Evolutionary conservation across 1,140 invertebrate species (phyloP), one percentile per base, ranked within the genome.

Genomic region (Oreohelix idahoensis): DNA sequence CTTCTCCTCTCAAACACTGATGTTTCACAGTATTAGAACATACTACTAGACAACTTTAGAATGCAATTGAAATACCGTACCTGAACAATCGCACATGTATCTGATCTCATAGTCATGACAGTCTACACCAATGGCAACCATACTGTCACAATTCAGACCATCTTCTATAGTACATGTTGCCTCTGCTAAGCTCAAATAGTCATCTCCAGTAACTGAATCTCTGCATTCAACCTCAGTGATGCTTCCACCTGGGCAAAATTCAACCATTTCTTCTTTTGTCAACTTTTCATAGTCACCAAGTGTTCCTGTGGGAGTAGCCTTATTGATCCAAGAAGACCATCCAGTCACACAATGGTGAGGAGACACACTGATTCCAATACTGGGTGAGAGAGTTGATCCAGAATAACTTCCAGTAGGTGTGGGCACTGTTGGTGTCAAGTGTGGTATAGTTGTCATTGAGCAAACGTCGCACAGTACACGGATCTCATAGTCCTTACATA

Each of bases 401-500:
- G 5, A 8, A 8, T 49, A 17, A 58, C 17, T n/a, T 5, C 53
- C 20, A 11, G 53, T 5, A 23, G 5, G 17, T 23, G 49, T 70
- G 78, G 83, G 69, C 49, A 83, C 58, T 36, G 83, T 51, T 29
- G 76, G 20, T 53, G 80, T 81, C 11, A 63, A 39, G 11, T 69
- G n/a, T 23, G 84, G 71, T 38, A 36, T 29, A 8, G 82, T 84
- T 13, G 51, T 4, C 35, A 74, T 36, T 0, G 80, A 42, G 74
- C 90, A 90, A 63, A 90, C 88, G 70, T 94, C 92, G 88, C 96
- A 96, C 51, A 94, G 93, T 29, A 96, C 94, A 35, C 95, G 93
- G 35, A 96, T 94, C 89, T 97, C 96, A 89, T 96, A 96, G 89
- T 96, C 95, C 36, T 88, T 85, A 85, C 93, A 93, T 23, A 85